Conservation (phyloP, 53 echinoderm and acorn worm genomes). For the Stichopus horrens region DNA sequence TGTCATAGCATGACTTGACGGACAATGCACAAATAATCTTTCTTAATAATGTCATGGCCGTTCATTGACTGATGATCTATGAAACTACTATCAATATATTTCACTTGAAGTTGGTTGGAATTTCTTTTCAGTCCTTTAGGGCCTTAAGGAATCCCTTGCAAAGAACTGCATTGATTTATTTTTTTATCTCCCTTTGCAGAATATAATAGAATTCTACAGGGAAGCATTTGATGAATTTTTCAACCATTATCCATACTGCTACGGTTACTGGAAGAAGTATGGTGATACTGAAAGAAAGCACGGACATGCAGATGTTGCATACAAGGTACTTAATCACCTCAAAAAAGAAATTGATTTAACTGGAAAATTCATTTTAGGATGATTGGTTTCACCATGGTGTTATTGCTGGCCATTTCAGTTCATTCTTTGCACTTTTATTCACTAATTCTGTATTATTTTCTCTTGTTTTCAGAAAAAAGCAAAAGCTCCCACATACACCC, state of each 20-base stretch:
- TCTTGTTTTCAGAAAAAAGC: conserved; percentile 36
- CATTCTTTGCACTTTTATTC: conserved; percentile 7
- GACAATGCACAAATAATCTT: no score
- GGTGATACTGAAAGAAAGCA: conserved; percentile 82
- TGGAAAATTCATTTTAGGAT: neutral
- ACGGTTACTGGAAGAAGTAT: conserved; percentile 99
- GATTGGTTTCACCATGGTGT: conserved; percentile 25
- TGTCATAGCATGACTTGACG: no score
- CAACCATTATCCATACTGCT: conserved; percentile 88
- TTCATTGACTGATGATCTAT: neutral
- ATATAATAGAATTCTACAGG: conserved; percentile 76
- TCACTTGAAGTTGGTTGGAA: neutral
- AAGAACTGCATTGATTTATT: neutral
- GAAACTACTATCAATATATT: neutral
- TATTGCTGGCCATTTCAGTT: conserved; percentile 15
- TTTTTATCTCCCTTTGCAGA: conserved; percentile 52
- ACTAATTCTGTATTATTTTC: conserved; percentile 44
- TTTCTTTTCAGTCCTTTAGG: neutral
- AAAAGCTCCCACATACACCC: conserved; percentile 39
- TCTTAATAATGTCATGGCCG: neutral
- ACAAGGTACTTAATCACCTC: conserved; percentile 60
- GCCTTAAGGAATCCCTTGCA: neutral
- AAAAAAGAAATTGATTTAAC: neutral
- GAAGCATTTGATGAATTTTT: conserved; percentile 96
- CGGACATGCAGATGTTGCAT: conserved; percentile 61